These are phyloP conservation scores for Drosophila kuntzei DNA, from an alignment of 2,888 invertebrate genomes.

Conservation along the genomic window DNA sequence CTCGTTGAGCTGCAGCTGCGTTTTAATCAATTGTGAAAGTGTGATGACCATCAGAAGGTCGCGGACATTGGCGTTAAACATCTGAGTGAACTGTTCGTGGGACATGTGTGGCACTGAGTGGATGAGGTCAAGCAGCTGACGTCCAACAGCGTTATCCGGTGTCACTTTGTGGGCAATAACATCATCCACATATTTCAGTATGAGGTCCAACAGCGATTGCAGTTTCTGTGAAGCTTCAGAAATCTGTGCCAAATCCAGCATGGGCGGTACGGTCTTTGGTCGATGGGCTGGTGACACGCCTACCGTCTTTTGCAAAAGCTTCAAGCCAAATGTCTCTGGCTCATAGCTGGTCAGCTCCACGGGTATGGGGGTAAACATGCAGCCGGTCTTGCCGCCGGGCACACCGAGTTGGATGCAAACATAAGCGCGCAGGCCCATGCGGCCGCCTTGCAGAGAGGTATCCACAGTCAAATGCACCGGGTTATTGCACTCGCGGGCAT, in stretches of 20 bases:
- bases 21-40: slow-evolving; percentile 97
- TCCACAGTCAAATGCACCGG: slow-evolving; percentile 98
- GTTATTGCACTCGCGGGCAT: slow-evolving; percentile 96
- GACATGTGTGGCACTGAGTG: slow-evolving; percentile 96
- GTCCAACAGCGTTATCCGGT: slow-evolving; percentile 95
- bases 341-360: slow-evolving; percentile 95
- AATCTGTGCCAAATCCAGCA: slow-evolving; percentile 92
- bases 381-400: slow-evolving; percentile 96
- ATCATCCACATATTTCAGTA: slow-evolving; percentile 95
- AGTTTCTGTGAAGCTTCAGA: slow-evolving; percentile 93
- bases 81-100: slow-evolving; percentile 95
- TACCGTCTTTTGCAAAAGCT: slow-evolving; percentile 94
- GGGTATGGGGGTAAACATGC: slow-evolving; percentile 98
- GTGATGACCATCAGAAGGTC: slow-evolving; percentile 99
- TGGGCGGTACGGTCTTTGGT: slow-evolving; percentile 89
- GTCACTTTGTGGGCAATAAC: slow-evolving; percentile 92
- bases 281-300: slow-evolving; percentile 86
- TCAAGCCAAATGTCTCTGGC: slow-evolving; percentile 94
- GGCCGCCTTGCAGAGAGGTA: slow-evolving; percentile 93
- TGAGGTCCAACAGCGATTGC: slow-evolving; percentile 90
- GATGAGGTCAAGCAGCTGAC: slow-evolving; percentile 95
- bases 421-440: slow-evolving; percentile 97
- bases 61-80: slow-evolving; percentile 98
- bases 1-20: slow-evolving; percentile 98
- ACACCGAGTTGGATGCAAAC: slow-evolving; percentile 97